phyloP scores from a whole-genome alignment of 2,797 vertebrate genomes.

The Cirrhinus mrigala region DNA sequence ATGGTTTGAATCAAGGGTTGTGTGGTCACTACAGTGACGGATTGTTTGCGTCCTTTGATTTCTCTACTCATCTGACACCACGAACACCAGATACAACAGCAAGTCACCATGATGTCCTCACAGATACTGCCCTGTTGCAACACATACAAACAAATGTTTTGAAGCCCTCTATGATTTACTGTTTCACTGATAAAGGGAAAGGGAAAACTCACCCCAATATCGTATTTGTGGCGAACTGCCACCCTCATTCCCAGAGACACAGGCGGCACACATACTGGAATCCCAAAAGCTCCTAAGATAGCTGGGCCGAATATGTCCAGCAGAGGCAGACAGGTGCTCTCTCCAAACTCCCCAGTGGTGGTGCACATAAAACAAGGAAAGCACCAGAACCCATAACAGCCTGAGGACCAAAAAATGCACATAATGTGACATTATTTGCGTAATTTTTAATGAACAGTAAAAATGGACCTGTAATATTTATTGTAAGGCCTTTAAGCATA shows the following conservation, averaged over 20 bases:
- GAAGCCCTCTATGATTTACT: not conserved
- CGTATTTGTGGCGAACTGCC: conserved; percentile 53
- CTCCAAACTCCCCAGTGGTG: conserved; percentile 49
- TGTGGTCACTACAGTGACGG: not conserved
- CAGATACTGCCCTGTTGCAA: conserved; percentile 70
- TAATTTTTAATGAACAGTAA: not conserved
- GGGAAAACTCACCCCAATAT: conserved; percentile 54
- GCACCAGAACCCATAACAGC: conserved; percentile 60
- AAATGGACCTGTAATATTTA: not conserved
- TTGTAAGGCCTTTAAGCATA: not conserved
- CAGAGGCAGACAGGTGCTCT: conserved; percentile 57
- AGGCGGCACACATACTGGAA: conserved; percentile 51
- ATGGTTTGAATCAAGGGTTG: not conserved
- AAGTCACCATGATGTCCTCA: conserved; percentile 65
- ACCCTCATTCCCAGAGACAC: conserved; percentile 57
- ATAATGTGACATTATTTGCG: not conserved
- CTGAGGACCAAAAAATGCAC: conserved; percentile 36
- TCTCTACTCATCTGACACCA: conserved; percentile 78
- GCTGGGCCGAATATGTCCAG: conserved; percentile 39
- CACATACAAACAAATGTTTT: not conserved
- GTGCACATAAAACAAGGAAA: conserved; percentile 59
- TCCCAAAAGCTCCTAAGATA: not conserved
- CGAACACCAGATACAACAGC: conserved; percentile 66
- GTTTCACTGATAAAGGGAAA: not conserved
- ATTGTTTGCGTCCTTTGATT: conserved; percentile 46